Conservation (phyloP, 2,888 invertebrate genomes). For the Papilio elwesi region DNA sequence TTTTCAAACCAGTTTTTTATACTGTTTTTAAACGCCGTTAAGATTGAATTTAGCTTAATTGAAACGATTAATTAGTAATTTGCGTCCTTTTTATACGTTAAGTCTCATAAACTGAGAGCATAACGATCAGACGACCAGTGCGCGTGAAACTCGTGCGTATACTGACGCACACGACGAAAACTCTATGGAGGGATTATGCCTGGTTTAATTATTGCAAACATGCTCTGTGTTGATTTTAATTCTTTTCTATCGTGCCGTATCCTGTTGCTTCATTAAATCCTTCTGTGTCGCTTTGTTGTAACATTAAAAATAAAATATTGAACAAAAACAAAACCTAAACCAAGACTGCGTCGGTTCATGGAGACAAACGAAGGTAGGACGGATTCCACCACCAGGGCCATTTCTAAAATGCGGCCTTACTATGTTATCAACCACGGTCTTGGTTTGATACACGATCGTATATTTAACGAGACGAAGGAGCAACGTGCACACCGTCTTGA, state of each 20-base stretch:
- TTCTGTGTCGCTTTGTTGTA: slow-evolving; percentile 13
- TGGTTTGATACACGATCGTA: too few relatives aligned
- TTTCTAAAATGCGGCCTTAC: too few relatives aligned
- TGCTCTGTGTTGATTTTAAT: slow-evolving; percentile 31
- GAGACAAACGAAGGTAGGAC: too few relatives aligned
- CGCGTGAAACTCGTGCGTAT: not conserved
- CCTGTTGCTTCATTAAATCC: slow-evolving; percentile 35
- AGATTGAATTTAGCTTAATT: slow-evolving; percentile 8
- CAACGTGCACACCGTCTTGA: too few relatives aligned
- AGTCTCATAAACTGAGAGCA: not conserved
- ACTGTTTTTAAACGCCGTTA: slow-evolving; percentile 2
- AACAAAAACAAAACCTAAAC: too few relatives aligned
- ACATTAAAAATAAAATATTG: slow-evolving; percentile 3
- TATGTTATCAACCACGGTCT: too few relatives aligned
- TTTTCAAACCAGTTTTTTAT: not conserved
- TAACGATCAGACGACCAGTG: not conserved
- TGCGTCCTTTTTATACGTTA: slow-evolving; percentile 8
- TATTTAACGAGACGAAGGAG: too few relatives aligned
- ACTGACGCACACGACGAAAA: slow-evolving; percentile 11
- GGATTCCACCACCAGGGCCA: too few relatives aligned
- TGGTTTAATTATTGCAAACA: slow-evolving; percentile 31
- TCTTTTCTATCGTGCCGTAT: slow-evolving; percentile 20
- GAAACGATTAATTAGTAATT: not conserved
- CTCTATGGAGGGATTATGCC: slow-evolving; percentile 29
- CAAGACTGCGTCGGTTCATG: too few relatives aligned